phyloP scores from a whole-genome alignment of 2,113 vertebrate species.

The Chaenogobius annularis region DNA sequence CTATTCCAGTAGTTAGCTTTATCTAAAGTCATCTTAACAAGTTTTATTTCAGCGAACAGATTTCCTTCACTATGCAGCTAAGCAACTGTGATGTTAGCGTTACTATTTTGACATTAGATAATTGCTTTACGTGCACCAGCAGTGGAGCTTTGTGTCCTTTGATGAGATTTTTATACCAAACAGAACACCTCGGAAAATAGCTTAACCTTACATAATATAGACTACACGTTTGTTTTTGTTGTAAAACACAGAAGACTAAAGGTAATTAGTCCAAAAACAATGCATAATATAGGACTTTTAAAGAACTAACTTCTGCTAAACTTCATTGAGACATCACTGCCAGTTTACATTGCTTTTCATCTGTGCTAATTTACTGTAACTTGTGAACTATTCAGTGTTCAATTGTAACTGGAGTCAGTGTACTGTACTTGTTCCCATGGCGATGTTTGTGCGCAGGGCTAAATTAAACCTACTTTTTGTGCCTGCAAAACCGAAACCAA shows the following conservation, averaged over 20 bases:
- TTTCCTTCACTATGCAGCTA: neutral
- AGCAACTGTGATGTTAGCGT: neutral
- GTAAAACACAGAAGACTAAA: neutral
- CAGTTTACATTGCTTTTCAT: constrained; percentile 14
- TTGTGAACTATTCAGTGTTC: constrained; percentile 59
- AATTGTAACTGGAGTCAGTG: constrained; percentile 76
- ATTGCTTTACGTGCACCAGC: neutral
- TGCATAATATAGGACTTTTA: neutral
- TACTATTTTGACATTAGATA: neutral
- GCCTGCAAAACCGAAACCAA: constrained; percentile 78
- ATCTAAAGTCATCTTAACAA: neutral
- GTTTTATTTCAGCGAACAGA: neutral
- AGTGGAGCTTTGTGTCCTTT: neutral
- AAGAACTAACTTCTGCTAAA: neutral
- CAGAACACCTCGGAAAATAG: too few relatives aligned
- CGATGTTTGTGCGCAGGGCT: constrained; percentile 59
- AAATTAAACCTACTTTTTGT: constrained; percentile 59
- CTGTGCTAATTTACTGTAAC: neutral
- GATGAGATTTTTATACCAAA: neutral
- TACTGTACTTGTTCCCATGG: constrained; percentile 79
- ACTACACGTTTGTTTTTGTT: too few relatives aligned
- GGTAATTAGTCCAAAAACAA: neutral
- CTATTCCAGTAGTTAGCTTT: neutral
- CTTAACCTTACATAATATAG: too few relatives aligned
- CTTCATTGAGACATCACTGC: constrained; percentile 6